These are phyloP conservation scores for Psophia crepitans DNA, from an alignment of 2,113 vertebrate species.

Conservation along the genomic window DNA sequence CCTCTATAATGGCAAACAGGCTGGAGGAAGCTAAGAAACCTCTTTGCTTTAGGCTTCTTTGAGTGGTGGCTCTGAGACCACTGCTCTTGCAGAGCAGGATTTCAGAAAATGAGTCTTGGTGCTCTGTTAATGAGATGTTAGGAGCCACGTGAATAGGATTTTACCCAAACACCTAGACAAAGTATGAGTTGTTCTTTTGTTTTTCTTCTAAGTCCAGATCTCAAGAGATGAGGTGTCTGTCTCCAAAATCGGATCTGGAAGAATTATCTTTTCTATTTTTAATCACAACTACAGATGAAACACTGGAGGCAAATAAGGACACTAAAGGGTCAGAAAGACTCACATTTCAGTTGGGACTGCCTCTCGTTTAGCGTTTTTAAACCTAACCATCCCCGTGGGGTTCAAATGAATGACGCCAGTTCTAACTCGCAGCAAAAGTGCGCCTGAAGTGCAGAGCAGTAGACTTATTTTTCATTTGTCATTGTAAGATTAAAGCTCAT, in stretches of 20 bases:
- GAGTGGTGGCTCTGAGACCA: not conserved
- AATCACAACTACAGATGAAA: not conserved
- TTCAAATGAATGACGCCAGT: not conserved
- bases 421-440: not conserved
- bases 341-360: not conserved
- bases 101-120: not conserved
- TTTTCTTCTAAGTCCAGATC: not conserved
- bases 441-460: not conserved
- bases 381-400: not conserved
- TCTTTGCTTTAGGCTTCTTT: not conserved
- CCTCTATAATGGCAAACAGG: not conserved
- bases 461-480: not conserved
- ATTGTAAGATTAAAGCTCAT: not conserved
- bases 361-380: not conserved
- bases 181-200: not conserved
- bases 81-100: not conserved
- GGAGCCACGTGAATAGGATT: not conserved
- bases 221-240: not conserved
- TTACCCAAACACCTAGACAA: not conserved
- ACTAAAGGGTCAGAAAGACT: not conserved
- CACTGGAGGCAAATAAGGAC: not conserved
- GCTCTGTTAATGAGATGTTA: not conserved
- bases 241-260: not conserved
- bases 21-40: not conserved
- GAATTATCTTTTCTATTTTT: not conserved